phyloP scores from a whole-genome alignment of 1,140 invertebrate species.

The Chironomus striatipennis region DNA sequence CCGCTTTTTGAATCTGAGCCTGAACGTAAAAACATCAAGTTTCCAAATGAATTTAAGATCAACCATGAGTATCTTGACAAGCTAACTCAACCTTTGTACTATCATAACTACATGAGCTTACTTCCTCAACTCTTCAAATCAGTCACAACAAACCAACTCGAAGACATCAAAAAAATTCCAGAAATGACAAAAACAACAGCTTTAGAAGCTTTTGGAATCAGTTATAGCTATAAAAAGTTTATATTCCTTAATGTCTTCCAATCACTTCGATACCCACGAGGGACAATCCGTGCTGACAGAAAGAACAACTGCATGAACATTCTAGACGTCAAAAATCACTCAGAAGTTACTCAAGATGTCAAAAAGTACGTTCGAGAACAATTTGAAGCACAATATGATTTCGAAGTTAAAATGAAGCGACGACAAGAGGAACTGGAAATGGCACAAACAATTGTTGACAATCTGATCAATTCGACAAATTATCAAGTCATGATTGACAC shows the following conservation, averaged over 20 bases:
- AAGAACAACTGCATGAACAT: neutral
- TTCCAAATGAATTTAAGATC: neutral
- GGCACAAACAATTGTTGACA: neutral
- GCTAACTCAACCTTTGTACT: neutral
- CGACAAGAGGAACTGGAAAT: neutral
- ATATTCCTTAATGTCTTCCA: neutral
- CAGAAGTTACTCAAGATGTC: neutral
- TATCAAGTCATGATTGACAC: neutral
- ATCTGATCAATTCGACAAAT: neutral
- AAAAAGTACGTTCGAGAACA: neutral
- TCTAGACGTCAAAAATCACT: neutral
- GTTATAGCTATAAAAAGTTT: neutral
- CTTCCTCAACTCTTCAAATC: neutral
- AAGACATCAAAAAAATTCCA: neutral
- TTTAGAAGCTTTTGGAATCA: neutral
- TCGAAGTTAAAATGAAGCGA: neutral
- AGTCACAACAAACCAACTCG: neutral
- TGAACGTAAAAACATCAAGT: neutral
- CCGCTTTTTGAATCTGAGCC: neutral
- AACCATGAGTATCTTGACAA: neutral
- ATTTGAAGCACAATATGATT: neutral
- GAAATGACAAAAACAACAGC: neutral
- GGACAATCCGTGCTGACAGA: neutral
- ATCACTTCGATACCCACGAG: neutral
- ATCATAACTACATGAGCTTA: neutral